phyloP scores from a whole-genome alignment of 2,888 invertebrate species.

The Brachyopa scutellaris region DNA sequence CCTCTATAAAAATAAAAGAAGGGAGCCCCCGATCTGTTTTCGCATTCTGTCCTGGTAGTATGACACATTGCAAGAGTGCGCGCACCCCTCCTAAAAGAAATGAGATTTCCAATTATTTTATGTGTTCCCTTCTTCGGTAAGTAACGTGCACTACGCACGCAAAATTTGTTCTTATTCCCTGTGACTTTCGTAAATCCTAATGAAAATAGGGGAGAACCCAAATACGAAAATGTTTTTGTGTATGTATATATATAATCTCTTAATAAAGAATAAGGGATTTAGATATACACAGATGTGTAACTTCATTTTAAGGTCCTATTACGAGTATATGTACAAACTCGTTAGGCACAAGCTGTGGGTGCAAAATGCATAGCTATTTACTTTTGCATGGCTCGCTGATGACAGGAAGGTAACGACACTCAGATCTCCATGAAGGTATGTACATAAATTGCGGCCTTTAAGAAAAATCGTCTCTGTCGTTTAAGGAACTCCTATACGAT shows the following conservation, averaged over 20 bases:
- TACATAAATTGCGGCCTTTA: too few species aligned
- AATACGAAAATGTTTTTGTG: background rate
- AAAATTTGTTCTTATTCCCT: background rate
- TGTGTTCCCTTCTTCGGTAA: conserved; percentile 2
- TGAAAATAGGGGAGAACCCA: background rate
- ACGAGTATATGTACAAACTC: too few species aligned
- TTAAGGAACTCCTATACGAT: too few species aligned
- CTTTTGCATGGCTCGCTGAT: too few species aligned
- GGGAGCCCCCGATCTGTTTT: background rate
- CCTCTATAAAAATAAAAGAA: background rate
- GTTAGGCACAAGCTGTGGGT: too few species aligned
- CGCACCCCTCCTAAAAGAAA: conserved; percentile 6
- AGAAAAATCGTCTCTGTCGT: too few species aligned
- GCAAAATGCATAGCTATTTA: too few species aligned
- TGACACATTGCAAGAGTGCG: conserved; percentile 5
- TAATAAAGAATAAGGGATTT: background rate
- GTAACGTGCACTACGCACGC: background rate
- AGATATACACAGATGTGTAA: background rate
- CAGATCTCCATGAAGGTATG: too few species aligned
- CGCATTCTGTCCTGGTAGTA: too few species aligned
- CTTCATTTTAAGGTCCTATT: background rate
- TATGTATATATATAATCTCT: background rate
- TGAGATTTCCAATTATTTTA: conserved; percentile 47
- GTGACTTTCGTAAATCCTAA: background rate
- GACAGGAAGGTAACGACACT: too few species aligned